These are phyloP conservation scores for Neoniphon sammara DNA, from an alignment of 2,797 vertebrate species.

Conservation along the genomic window DNA sequence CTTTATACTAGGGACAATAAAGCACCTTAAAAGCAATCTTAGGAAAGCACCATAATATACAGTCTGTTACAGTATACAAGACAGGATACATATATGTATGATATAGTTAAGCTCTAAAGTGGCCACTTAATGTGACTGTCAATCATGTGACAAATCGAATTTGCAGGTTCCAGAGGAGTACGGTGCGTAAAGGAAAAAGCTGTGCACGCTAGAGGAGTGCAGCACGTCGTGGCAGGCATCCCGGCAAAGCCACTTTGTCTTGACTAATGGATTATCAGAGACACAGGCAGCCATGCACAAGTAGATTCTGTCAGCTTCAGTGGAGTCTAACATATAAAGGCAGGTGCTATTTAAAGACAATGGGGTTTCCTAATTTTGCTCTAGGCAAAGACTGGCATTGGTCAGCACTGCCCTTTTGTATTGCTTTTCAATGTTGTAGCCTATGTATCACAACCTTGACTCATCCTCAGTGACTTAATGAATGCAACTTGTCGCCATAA, in stretches of 20 bases:
- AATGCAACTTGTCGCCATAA: neutral
- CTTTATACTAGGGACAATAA: too few species aligned
- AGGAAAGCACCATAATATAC: neutral
- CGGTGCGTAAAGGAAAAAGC: neutral
- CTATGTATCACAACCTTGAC: neutral
- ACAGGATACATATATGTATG: too few species aligned
- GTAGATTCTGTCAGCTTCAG: neutral
- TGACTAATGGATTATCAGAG: slow-evolving; percentile 1
- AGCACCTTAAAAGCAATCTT: neutral
- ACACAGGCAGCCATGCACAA: neutral
- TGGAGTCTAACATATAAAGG: too few species aligned
- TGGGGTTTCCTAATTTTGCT: too few species aligned
- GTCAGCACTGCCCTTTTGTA: too few species aligned
- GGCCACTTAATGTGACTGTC: neutral
- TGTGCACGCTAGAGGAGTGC: neutral
- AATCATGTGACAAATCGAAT: neutral
- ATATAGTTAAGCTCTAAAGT: neutral
- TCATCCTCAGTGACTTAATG: neutral
- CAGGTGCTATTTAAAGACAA: neutral
- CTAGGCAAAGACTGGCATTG: too few species aligned
- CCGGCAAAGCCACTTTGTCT: neutral
- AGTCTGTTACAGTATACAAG: too few species aligned
- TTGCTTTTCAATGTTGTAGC: too few species aligned
- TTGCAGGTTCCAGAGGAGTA: neutral
- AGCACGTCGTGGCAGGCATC: neutral